These are phyloP conservation scores for Ambastaia sidthimunki DNA, from an alignment of 2,797 vertebrate genomes.

Conservation along the genomic window DNA sequence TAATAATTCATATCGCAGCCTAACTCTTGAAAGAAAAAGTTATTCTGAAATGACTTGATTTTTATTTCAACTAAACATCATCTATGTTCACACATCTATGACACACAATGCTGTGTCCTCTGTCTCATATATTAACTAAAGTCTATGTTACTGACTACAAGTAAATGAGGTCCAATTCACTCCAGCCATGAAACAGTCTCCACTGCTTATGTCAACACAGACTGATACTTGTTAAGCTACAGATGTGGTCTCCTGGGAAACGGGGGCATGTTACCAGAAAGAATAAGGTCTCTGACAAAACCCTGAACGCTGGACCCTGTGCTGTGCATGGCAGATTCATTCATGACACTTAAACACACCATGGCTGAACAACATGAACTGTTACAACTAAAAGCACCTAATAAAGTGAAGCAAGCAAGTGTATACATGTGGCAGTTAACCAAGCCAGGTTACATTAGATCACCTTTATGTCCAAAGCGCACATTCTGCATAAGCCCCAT, in stretches of 20 bases:
- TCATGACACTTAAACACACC: constrained; percentile 5
- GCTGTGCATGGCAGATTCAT: constrained; percentile 12
- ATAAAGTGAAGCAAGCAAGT: neutral
- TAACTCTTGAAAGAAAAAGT: neutral
- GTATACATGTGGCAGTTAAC: neutral
- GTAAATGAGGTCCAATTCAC: neutral
- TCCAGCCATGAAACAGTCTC: neutral
- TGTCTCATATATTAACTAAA: neutral
- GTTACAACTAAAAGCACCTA: neutral
- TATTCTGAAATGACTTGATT: neutral
- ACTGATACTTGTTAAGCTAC: constrained; percentile 36
- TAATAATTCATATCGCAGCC: neutral
- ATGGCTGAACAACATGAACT: constrained; percentile 4
- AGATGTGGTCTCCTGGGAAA: constrained; percentile 52
- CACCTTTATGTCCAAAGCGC: neutral
- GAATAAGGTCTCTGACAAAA: neutral
- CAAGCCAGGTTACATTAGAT: neutral
- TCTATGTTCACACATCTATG: neutral
- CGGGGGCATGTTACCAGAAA: constrained; percentile 15
- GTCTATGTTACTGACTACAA: neutral
- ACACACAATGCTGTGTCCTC: neutral
- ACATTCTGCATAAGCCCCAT: neutral
- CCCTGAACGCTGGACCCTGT: constrained; percentile 4
- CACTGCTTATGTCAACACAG: constrained; percentile 30
- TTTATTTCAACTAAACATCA: neutral